Evolutionary conservation across 2,113 vertebrate genomes (phyloP), one percentile per base, ranked within the genome.

Genomic region (Campylomormyrus numenius): DNA sequence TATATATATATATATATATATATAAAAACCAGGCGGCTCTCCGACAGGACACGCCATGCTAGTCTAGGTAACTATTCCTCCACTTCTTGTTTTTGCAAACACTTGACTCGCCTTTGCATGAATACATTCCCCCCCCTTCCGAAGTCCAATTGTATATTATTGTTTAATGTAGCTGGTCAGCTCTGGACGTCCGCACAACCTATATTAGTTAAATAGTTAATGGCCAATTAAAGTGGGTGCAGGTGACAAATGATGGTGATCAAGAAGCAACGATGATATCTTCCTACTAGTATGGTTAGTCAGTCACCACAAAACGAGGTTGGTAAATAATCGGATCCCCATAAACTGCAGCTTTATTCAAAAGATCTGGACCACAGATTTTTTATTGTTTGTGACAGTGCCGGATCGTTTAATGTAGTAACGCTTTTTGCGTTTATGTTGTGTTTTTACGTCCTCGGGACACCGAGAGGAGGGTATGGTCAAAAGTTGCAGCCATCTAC

Each of bases 41-140:
- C 62, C 62, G 62, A 27, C 62, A 66, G 62, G 62, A 31, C 62
- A 66, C n/a, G n/a, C n/a, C 62, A 4, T 3, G 35, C 31, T 77
- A 77, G 70, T 35, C 70, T 77, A 39, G 70, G 17, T 85, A 85
- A 85, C 83, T 85, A 85, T 49, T 49, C 83, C 35, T 24, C 83
- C 83, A 85, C 42, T 85, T 46, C 46, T 27, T 85, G 46, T 85
- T 85, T 52, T 49, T 48, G 48, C 85, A 87, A 87, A 87, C 85
- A 52, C n/a, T 87, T 10, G 48, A 52, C 21, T 87, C 24, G 53
- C 53, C 35, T 58, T 35, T 35, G 49, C 48, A 89, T 49, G 19
- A 52, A 58, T 27, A 89, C 15, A 39, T 11, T 7, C 80, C 77
- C 49, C 77, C 77, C 49, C 80, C 50, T 58, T 9, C 52, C 24